Conservation (phyloP, 2,113 vertebrate species). For the Hucho hucho region DNA sequence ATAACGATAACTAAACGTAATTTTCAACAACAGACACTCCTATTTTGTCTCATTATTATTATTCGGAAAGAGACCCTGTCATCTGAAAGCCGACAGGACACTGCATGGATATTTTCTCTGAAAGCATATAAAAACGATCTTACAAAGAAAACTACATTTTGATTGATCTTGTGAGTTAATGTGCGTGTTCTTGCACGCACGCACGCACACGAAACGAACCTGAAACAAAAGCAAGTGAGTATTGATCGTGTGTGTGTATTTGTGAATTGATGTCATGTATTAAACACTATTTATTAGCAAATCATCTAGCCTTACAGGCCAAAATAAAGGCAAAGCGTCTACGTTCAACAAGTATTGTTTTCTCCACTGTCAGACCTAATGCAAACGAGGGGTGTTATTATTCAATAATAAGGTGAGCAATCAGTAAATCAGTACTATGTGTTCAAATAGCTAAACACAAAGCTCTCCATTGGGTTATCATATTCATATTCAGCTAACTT, state of each 20-base stretch:
- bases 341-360: conserved; percentile 76
- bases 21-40: conserved; percentile 52
- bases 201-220: conserved; percentile 66
- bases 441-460: conserved; percentile 1
- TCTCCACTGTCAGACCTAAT: conserved; percentile 8
- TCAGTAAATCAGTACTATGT: conserved; percentile 1
- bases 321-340: conserved; percentile 21
- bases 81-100: conserved; percentile 56
- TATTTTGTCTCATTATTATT: conserved; percentile 35
- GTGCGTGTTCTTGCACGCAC: conserved; percentile 64
- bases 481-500: not conserved
- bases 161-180: conserved; percentile 64
- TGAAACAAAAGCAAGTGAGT: conserved; percentile 73
- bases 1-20: conserved; percentile 51
- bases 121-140: conserved; percentile 53
- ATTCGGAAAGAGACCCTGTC: conserved; percentile 27
- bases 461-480: not conserved
- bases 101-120: conserved; percentile 66
- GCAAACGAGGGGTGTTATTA: conserved; percentile 5
- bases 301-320: conserved; percentile 17
- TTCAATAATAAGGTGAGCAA: conserved; percentile 23
- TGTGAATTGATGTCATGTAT: conserved; percentile 44
- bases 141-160: conserved; percentile 62
- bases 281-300: not conserved
- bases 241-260: conserved; percentile 61